Conservation (phyloP, 2,113 vertebrate species). For the Plectropomus leopardus region DNA sequence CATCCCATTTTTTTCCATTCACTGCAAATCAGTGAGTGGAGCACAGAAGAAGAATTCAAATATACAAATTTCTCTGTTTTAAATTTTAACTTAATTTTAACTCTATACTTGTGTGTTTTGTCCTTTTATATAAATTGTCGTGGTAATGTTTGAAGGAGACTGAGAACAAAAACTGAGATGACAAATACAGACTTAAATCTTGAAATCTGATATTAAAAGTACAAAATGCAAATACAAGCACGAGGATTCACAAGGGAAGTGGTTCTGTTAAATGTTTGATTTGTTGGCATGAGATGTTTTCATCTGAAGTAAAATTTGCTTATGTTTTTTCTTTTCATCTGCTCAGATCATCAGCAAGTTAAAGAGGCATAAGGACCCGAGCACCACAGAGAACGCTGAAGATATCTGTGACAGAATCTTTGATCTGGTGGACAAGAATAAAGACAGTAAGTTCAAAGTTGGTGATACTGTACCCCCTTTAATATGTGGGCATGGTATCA, state of each 20-base stretch:
- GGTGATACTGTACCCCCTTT: too few species aligned
- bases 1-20: too few species aligned
- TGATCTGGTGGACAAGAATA: slow-evolving; percentile 80
- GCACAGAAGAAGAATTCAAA: neutral
- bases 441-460: slow-evolving; percentile 73
- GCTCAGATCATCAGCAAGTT: slow-evolving; percentile 76
- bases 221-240: neutral
- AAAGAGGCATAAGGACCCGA: slow-evolving; percentile 36
- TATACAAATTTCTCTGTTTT: neutral
- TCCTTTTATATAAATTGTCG: too few species aligned
- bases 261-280: neutral
- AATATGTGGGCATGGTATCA: too few species aligned
- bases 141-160: too few species aligned
- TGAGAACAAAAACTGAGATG: too few species aligned
- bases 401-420: slow-evolving; percentile 83
- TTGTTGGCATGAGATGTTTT: neutral
- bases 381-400: neutral
- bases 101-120: too few species aligned
- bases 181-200: too few species aligned
- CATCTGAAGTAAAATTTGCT: neutral
- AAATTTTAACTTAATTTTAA: too few species aligned
- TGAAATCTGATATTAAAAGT: too few species aligned
- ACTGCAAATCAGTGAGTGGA: too few species aligned
- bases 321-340: neutral
- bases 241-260: neutral